These are phyloP conservation scores for Trichogramma evanescens DNA, from an alignment of 2,888 invertebrate genomes.

Conservation along the genomic window DNA sequence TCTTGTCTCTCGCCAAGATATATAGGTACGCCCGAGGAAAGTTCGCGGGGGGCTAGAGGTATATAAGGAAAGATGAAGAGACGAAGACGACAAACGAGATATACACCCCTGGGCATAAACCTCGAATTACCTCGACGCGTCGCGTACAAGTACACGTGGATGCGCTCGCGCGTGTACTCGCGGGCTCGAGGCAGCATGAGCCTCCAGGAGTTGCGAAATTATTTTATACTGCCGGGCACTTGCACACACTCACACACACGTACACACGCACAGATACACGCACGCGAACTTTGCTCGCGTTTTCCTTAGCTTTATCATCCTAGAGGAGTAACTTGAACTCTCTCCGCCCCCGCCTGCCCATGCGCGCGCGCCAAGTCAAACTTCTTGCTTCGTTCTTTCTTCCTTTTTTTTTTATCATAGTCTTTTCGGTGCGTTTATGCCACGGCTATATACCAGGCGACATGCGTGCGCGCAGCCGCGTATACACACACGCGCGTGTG, in stretches of 20 bases:
- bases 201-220: conserved; percentile 22
- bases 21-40: not conserved
- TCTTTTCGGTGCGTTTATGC: too few relatives aligned
- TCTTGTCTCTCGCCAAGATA: too few relatives aligned
- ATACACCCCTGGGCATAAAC: conserved; percentile 21
- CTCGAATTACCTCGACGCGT: conserved; percentile 18
- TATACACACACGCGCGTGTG: too few relatives aligned
- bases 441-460: too few relatives aligned
- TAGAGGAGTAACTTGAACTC: conserved; percentile 1
- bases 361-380: conserved; percentile 6
- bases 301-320: conserved; percentile 20
- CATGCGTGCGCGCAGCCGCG: too few relatives aligned
- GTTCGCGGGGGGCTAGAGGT: not conserved
- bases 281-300: conserved; percentile 16
- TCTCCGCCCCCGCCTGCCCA: too few relatives aligned
- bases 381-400: not conserved
- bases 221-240: conserved; percentile 23
- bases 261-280: too few relatives aligned
- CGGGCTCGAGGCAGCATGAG: not conserved
- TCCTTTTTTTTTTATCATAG: too few relatives aligned
- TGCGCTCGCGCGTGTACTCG: not conserved
- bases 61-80: conserved; percentile 5
- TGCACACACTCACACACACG: too few relatives aligned
- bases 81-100: conserved; percentile 8
- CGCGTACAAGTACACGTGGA: not conserved